Base-by-base conservation (phyloP, 2,113 vertebrate genomes). In the Hirundichthys speculiger region DNA sequence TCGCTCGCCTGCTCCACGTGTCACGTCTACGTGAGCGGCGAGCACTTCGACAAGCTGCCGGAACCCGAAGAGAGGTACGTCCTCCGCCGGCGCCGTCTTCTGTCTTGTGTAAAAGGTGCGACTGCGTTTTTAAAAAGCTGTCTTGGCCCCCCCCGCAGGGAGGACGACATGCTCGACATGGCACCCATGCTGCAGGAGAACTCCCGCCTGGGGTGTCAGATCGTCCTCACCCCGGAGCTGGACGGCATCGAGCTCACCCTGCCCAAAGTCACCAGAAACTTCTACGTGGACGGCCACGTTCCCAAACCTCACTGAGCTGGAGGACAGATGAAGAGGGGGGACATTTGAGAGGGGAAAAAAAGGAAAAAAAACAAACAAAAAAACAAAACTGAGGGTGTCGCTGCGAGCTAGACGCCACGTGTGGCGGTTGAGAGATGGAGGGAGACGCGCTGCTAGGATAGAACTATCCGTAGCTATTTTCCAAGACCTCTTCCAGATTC, bases 81-180 rank as follows among this genome's bases (percentile, higher is more conserved):
- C 5, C 20, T 1, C 56, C 16, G 0, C 18, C 20, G 0, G 38
- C 14, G 12, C 30, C 14, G 2, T 24, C 7, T 19, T 15, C 5
- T 20, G 0, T 40, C 11, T 2, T 1, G 34, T 19, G 16, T 45
- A 6, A 45, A 45, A 45, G 18, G 2, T 43, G 15, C 1, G 1
- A 16, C 18, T 19, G n/a, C n/a, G 14, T n/a, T n/a, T 16, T 45
- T 1, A 45, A 43, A 43, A n/a, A 8, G 7, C 40, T 41, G 40
- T 1, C 4, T 39, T 11, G 9, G 73, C 7, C 60, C 19, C 12
- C 3, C 46, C 1, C 21, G 60, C 75, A 98, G 96, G 86, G 96
- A 98, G 76, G 96, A 98, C 0, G 96, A 98, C 86, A 96, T 98
- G 95, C 85, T 98, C 88, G 96, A 98, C 87, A 94, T 96, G 96